phyloP scores from a whole-genome alignment of 37 sponge, comb jelly and placozoan genomes.

The Theonella swinhoei region DNA sequence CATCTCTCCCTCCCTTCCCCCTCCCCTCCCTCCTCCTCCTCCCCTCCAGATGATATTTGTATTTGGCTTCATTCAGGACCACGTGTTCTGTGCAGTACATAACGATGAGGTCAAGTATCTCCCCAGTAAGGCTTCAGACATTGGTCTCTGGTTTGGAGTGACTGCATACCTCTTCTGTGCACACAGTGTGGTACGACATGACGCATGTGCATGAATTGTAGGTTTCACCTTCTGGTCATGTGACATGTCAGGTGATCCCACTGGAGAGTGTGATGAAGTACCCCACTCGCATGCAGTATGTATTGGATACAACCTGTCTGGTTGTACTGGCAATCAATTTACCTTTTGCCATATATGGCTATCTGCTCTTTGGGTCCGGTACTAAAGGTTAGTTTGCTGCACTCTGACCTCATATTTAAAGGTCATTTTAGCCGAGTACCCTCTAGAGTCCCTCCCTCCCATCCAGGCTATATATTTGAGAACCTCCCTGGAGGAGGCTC shows the following conservation, averaged over 20 bases:
- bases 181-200: conserved; percentile 76
- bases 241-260: conserved; percentile 67
- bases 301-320: conserved; percentile 60
- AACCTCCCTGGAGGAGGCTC: conserved; percentile 74
- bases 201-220: neutral
- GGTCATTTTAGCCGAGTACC: neutral
- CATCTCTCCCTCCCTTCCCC: conserved; percentile 3
- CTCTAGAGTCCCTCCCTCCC: too few relatives aligned
- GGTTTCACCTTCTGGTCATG: neutral
- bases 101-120: conserved; percentile 2
- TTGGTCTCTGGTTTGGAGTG: conserved; percentile 81
- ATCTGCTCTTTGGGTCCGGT: conserved; percentile 74
- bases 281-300: conserved; percentile 64
- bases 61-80: conserved; percentile 26
- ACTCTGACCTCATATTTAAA: neutral
- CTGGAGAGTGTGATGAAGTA: conserved; percentile 69
- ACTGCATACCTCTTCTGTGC: conserved; percentile 92
- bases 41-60: conserved; percentile 58
- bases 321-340: conserved; percentile 78
- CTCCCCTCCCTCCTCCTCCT: conserved; percentile 4
- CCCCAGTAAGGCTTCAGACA: conserved; percentile 21
- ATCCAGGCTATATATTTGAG: conserved; percentile 64
- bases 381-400: conserved; percentile 46
- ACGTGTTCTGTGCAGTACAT: conserved; percentile 36
- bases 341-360: conserved; percentile 85